These are phyloP conservation scores for Sisor rabdophorus DNA, from an alignment of 2,113 vertebrate genomes.

Conservation along the genomic window DNA sequence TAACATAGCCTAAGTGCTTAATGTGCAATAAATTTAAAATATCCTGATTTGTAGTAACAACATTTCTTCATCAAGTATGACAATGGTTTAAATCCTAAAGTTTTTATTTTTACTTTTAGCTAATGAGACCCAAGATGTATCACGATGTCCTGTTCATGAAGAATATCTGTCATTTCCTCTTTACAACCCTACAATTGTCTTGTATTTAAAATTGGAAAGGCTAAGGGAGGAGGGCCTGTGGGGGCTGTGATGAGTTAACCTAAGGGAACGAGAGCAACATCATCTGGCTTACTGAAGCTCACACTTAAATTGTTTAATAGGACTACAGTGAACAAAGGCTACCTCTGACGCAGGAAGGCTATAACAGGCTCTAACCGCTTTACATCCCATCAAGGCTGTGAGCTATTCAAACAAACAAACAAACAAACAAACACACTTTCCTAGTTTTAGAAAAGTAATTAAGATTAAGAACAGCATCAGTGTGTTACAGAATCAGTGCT, in stretches of 20 bases:
- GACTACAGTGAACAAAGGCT: constrained; percentile 72
- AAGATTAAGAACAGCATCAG: constrained; percentile 22
- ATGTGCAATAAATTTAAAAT: background rate
- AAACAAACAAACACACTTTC: constrained; percentile 51
- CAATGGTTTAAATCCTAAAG: background rate
- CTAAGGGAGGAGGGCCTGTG: constrained; percentile 46
- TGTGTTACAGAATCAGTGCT: background rate
- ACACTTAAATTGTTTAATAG: constrained; percentile 77
- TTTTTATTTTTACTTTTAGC: background rate
- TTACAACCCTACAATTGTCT: constrained; percentile 51
- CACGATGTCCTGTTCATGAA: constrained; percentile 43
- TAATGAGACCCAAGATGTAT: constrained; percentile 5
- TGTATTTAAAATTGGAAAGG: constrained; percentile 61
- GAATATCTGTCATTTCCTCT: constrained; percentile 25
- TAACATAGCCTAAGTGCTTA: background rate
- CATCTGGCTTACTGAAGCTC: constrained; percentile 61
- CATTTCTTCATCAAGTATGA: background rate
- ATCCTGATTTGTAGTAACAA: background rate
- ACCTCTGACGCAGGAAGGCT: constrained; percentile 71
- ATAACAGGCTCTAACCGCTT: constrained; percentile 71
- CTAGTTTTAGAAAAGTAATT: constrained; percentile 73
- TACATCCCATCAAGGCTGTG: constrained; percentile 65
- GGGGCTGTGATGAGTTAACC: constrained; percentile 56
- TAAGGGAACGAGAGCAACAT: constrained; percentile 50
- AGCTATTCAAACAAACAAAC: constrained; percentile 19